Conservation (phyloP, 35 echinoderm and acorn worm genomes). For the Strongylocentrotus purpuratus region DNA sequence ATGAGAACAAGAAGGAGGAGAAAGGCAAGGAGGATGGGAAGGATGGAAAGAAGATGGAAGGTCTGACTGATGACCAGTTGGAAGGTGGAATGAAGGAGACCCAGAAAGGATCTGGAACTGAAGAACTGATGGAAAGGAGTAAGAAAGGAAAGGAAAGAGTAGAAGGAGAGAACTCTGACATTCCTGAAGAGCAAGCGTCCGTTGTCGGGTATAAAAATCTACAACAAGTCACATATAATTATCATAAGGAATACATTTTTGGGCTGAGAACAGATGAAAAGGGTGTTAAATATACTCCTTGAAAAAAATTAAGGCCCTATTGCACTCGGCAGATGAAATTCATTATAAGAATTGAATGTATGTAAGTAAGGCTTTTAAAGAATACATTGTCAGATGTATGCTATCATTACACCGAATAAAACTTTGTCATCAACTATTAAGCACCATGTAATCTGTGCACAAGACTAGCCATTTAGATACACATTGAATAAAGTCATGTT, state of each 20-base stretch:
- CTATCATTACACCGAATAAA: no score
- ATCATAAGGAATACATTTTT: neutral
- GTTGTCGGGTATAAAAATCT: conserved; percentile 8
- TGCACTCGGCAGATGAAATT: no score
- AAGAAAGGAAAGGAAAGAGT: neutral
- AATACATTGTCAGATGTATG: no score
- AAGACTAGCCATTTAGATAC: no score
- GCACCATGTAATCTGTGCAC: no score
- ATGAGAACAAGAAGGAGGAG: neutral
- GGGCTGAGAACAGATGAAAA: no score
- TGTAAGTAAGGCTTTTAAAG: no score
- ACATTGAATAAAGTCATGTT: no score
- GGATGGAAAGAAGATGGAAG: neutral
- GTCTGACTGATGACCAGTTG: neutral
- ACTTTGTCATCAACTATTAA: no score
- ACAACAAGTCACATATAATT: neutral
- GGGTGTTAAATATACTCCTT: no score
- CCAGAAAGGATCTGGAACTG: neutral
- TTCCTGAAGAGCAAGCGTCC: neutral
- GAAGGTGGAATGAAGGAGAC: conserved; percentile 39
- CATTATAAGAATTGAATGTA: no score
- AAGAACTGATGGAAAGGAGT: neutral
- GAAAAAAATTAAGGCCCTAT: no score
- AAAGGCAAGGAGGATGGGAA: neutral
- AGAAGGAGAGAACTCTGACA: neutral